Conservation (phyloP, 2,888 invertebrate genomes). For the Hecatera dysodea region DNA sequence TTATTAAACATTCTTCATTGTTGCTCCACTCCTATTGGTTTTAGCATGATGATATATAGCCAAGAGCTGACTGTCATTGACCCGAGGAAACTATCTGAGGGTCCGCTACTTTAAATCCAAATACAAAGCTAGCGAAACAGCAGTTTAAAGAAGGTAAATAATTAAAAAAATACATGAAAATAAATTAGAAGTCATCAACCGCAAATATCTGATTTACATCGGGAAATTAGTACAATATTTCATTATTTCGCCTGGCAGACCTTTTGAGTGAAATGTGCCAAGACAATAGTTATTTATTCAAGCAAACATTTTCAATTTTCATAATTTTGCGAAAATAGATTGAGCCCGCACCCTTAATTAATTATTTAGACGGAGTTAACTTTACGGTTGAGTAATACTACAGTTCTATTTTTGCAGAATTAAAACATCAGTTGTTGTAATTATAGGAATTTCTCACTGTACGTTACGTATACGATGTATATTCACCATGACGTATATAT, state of each 20-base stretch:
- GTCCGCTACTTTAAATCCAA: background rate
- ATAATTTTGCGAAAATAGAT: slow-evolving; percentile 7
- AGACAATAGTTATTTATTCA: slow-evolving; percentile 8
- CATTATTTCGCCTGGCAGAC: background rate
- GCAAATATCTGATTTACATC: background rate
- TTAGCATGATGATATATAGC: too few species aligned
- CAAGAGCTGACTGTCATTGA: too few species aligned
- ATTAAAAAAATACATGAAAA: too few species aligned
- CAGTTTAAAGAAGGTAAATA: too few species aligned
- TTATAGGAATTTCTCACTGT: background rate
- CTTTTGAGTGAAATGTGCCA: background rate
- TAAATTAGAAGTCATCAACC: background rate
- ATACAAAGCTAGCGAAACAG: too few species aligned
- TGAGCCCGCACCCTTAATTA: background rate
- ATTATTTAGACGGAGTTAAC: background rate
- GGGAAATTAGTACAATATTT: background rate
- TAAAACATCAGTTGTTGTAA: background rate
- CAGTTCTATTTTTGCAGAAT: background rate
- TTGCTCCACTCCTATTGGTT: too few species aligned
- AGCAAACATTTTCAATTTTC: slow-evolving; percentile 19
- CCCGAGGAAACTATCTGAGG: too few species aligned
- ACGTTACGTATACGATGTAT: too few species aligned
- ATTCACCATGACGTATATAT: too few species aligned
- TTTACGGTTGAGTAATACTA: background rate
- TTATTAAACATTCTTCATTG: too few species aligned